Conservation (phyloP, 2,113 vertebrate species). For the Microcebus griseorufus region DNA sequence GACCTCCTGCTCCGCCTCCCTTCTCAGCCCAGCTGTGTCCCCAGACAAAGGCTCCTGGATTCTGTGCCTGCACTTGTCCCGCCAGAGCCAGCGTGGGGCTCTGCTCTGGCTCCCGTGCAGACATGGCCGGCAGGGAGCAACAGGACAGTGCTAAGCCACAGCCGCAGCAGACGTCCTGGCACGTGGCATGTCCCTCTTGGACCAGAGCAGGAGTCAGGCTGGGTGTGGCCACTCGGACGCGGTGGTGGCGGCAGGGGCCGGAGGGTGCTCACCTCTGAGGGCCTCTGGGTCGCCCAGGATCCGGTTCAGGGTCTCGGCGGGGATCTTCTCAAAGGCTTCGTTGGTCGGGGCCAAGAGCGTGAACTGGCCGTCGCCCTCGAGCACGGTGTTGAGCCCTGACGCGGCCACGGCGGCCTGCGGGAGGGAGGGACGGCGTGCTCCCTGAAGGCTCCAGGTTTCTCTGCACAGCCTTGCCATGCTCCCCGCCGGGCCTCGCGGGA, state of each 20-base stretch:
- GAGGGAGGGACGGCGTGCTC: neutral
- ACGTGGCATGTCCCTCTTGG: accelerated
- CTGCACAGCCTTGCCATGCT: too few relatives aligned
- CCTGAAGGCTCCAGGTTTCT: neutral
- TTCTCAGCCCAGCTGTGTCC: neutral
- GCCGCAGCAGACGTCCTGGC: neutral
- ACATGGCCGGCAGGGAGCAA: neutral
- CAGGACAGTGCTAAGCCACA: neutral
- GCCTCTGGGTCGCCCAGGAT: constrained; percentile 96
- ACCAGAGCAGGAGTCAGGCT: neutral
- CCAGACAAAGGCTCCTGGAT: neutral
- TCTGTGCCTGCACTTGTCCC: neutral
- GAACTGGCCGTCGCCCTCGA: constrained; percentile 92
- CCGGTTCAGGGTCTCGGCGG: constrained; percentile 91
- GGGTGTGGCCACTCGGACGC: neutral
- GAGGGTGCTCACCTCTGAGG: constrained; percentile 89
- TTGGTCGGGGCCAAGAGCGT: constrained; percentile 97
- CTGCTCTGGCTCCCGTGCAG: neutral
- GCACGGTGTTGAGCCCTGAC: constrained; percentile 89
- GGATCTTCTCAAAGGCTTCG: constrained; percentile 96
- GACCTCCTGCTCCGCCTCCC: neutral
- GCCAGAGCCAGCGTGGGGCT: neutral
- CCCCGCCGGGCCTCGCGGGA: neutral
- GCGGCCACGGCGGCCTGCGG: constrained; percentile 93
- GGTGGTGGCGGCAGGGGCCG: neutral